Conservation (phyloP, 2,113 vertebrate species). For the Rhinoderma darwinii region DNA sequence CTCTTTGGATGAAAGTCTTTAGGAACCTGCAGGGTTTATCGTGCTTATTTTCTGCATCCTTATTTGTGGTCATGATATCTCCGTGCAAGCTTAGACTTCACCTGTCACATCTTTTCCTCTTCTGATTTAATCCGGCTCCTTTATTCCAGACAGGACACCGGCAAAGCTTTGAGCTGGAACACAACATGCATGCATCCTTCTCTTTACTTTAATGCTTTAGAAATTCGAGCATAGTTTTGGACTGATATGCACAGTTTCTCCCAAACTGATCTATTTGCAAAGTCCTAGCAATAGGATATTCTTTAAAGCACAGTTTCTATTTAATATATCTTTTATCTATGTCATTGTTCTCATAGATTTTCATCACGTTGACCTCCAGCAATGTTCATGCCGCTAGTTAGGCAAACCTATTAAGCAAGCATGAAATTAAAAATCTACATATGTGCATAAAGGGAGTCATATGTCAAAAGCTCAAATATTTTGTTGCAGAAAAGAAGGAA, state of each 20-base stretch:
- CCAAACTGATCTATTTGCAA: not conserved
- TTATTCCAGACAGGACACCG: conserved; percentile 38
- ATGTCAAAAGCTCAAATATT: not conserved
- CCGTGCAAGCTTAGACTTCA: conserved; percentile 13
- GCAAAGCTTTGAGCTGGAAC: conserved; percentile 37
- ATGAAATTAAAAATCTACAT: not conserved
- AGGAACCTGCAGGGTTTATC: conserved; percentile 30
- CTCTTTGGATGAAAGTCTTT: conserved; percentile 20
- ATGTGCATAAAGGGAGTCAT: not conserved
- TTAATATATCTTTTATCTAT: not conserved
- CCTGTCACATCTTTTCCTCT: conserved; percentile 30
- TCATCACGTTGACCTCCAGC: not conserved
- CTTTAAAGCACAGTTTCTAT: not conserved
- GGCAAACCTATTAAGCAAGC: not conserved
- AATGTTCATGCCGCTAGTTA: not conserved
- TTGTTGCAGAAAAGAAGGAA: not conserved
- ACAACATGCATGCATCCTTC: conserved; percentile 29
- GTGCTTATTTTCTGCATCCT: conserved; percentile 17
- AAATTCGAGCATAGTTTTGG: not conserved
- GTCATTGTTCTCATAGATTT: not conserved
- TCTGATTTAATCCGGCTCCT: conserved; percentile 8
- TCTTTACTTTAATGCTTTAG: conserved; percentile 3
- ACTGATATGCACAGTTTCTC: not conserved
- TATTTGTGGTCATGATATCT: conserved; percentile 28
- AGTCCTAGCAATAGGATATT: not conserved